Evolutionary conservation across 2,113 vertebrate species (phyloP), one percentile per base, ranked within the genome.

Genomic region (Clupea harengus): DNA sequence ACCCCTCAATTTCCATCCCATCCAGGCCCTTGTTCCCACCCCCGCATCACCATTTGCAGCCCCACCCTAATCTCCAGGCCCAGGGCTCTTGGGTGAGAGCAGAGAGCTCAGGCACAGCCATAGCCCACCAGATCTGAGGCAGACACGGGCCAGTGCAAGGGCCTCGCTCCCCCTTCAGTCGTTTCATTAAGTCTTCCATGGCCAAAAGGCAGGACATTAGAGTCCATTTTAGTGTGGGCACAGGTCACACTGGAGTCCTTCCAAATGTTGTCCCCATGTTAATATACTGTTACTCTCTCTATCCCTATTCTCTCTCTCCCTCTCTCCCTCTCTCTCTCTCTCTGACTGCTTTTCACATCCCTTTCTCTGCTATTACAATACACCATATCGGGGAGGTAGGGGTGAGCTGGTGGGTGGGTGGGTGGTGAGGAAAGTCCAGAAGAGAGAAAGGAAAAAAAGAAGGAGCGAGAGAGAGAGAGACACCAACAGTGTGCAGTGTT

Each of bases 361-460:
- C 13, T 78, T 78, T 78, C 72, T 39, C 28, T 72, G 25, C 64
- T 72, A 32, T 72, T 72, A 72, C 64, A 72, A 72, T 72, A 72
- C 64, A 32, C 64, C 64, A 32, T 72, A 72, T 28, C 64, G 32
- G 25, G 57, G 22, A 25, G 64, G 6, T 1, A 32, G 52, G 13
- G 52, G 52, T 17, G 47, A 2, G 9, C 13, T 49, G 15, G 15
- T 54, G 52, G 52, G 52, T 18, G 52, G 52, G 15, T 15, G 50
- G 50, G 0, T n/a, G 25, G 25, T 28, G 64, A 67, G 64, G 25
- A 28, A 67, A 60, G 54, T 60, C 54, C 64, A 67, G 64, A 28
- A n/a, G 64, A 72, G 25, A 72, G 64, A 72, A 25, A 72, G 64
- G n/a, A 32, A n/a, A 13, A 25, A 72, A 11, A 72, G 25, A 72